Conservation (phyloP, 1,140 invertebrate genomes). For the Aethina tumida region DNA sequence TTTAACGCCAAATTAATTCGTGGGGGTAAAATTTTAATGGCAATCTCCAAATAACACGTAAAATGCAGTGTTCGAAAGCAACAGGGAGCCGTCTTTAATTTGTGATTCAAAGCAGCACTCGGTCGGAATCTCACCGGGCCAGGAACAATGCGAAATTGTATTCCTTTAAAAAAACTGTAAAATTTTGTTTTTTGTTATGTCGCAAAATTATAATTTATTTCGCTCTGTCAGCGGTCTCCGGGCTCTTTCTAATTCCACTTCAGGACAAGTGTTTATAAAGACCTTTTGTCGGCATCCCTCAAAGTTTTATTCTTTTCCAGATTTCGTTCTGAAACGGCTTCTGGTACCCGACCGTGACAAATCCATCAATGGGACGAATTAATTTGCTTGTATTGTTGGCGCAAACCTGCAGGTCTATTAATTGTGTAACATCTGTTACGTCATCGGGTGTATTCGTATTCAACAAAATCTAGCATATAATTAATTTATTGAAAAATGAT, state of each 20-base stretch:
- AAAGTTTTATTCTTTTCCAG: conserved; percentile 2
- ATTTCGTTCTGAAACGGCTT: conserved; percentile 1
- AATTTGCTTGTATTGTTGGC: conserved; percentile 2
- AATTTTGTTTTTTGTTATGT: not conserved
- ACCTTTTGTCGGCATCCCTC: not conserved
- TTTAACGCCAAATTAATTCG: too few species aligned
- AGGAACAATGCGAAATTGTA: not conserved
- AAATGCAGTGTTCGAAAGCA: not conserved
- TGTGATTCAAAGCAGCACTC: too few species aligned
- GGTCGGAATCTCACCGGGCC: not conserved
- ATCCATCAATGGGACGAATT: not conserved
- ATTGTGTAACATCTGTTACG: too few species aligned
- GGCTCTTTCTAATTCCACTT: not conserved
- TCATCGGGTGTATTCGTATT: too few species aligned
- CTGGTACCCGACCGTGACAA: conserved; percentile 2
- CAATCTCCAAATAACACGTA: too few species aligned
- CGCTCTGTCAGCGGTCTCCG: conserved; percentile 2
- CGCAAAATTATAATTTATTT: conserved; percentile 1
- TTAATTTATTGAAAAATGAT: too few species aligned
- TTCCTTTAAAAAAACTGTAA: not conserved
- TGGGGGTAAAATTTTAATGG: too few species aligned
- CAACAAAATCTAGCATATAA: too few species aligned
- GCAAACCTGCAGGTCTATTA: not conserved
- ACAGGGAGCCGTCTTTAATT: too few species aligned
- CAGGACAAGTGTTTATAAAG: conserved; percentile 1